Base-by-base conservation (phyloP, 2,113 vertebrate genomes). In the Actenoides lindsayi region DNA sequence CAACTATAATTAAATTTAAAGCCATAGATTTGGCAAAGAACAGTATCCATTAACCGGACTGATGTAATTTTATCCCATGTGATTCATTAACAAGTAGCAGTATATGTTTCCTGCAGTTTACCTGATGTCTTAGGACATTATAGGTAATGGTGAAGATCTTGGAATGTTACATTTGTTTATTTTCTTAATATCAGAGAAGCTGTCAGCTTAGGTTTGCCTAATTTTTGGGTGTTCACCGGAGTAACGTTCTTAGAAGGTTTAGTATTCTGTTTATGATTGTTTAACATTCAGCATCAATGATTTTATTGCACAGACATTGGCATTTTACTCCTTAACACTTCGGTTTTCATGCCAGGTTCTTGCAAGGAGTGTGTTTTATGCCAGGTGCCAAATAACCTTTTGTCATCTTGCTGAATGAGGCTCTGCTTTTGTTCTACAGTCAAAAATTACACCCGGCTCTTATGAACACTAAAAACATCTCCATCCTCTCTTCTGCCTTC, bases 341-440 rank as follows among this genome's bases (percentile, higher is more conserved):
- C 94, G 92, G 90, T 92, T 97, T 88, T 93, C 95, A 71, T 96
- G 91, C 94, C 96, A 96, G 95, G 80, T 94, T 97, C 96, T 98
- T 97, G 84, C 92, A 97, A 97, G 97, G 94, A 96, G 57, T 92
- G 68, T 94, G 39, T 95, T 95, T 96, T 87, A 93, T 97, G 96
- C 96, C 97, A 97, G 95, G 96, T 97, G 96, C 96, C 97, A 98
- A 98, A 97, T 97, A 97, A 98, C 97, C 97, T 98, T 98, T 98
- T 98, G 96, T 98, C 95, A 93, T 98, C 87, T 85, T 93, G 85
- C 96, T 97, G 97, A 96, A 97, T 97, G 97, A 98, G 97, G 94
- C 94, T 95, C 95, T 95, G 97, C 97, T 97, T 97, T 97, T 97
- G 89, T 97, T 97, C 95, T 90, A 62, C 87, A 96, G 87, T 96